These are phyloP conservation scores for Drosophila parabipectinata DNA, from an alignment of 1,140 invertebrate genomes.

Conservation along the genomic window DNA sequence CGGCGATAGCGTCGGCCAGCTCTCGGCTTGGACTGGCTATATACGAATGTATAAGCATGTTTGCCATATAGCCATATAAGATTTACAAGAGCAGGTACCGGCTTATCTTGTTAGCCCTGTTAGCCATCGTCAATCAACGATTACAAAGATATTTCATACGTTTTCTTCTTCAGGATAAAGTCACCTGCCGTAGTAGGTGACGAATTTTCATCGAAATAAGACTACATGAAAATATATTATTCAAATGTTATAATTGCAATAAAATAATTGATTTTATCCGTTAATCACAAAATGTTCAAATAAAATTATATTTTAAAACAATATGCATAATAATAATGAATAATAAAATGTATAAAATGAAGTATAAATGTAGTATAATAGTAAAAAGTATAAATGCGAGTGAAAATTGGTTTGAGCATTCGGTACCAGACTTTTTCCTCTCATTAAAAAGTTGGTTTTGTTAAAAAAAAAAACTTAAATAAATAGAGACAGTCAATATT, in stretches of 20 bases:
- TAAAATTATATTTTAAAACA: too few species aligned
- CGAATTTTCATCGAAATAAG: too few species aligned
- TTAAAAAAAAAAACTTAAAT: not conserved
- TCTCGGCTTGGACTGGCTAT: constrained; percentile 2
- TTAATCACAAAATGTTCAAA: too few species aligned
- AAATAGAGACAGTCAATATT: constrained; percentile 1
- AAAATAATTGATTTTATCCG: too few species aligned
- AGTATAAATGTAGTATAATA: too few species aligned
- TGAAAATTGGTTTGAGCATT: not conserved
- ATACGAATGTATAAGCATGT: not conserved
- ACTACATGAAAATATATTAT: too few species aligned
- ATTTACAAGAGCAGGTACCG: constrained; percentile 53
- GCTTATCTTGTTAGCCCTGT: constrained; percentile 42
- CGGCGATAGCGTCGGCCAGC: not conserved
- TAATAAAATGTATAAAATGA: too few species aligned
- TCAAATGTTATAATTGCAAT: too few species aligned
- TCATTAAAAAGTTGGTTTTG: not conserved
- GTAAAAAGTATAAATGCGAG: too few species aligned
- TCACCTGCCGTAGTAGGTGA: too few species aligned
- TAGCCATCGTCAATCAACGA: constrained; percentile 21
- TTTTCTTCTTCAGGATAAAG: not conserved
- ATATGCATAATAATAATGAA: too few species aligned
- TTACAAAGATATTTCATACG: constrained; percentile 17
- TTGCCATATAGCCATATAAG: constrained; percentile 32
- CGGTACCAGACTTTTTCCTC: not conserved